Evolutionary conservation across 1,140 invertebrate genomes (phyloP), one percentile per base, ranked within the genome.

Genomic region (Araneus ventricosus): DNA sequence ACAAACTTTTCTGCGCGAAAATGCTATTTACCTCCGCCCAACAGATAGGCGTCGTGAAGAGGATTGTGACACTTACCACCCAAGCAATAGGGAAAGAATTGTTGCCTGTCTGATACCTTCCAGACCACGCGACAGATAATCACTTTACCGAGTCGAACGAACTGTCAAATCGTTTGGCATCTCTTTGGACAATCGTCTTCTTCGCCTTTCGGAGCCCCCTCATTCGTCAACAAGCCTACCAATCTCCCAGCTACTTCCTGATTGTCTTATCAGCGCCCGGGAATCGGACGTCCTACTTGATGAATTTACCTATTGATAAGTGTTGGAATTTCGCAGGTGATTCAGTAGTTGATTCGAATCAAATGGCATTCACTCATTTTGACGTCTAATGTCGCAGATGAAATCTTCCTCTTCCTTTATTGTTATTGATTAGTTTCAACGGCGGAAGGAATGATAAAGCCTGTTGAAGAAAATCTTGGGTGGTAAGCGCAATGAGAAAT

Each of bases 41-140:
- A 30, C 63, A 63, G 88, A 89, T 89, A 89, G 41, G n/a, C 88
- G 24, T 7, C 45, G 37, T 34, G 37, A 70, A 27, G 30, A 34
- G 39, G 17, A 67, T 27, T 79, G 88, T 75, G 63, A 79, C 34
- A 75, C 30, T 27, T 30, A 20, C 34, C 24, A 27, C 27, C n/a
- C 59, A 22, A 8, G 22, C 63, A 39, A 61, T 22, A 89, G 41
- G 52, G 34, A 57, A 75, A 89, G 39, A 75, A 89, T 63, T 34
- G 20, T 24, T 30, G 24, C 34, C 59, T 79, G 87, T 45, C 87
- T 75, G 67, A 39, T 89, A n/a, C 87, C 88, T 37, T 41, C 67
- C 67, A 79, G 10, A 41, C 67, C 70, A 45, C 41, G 67, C 88
- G n/a, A 57, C 67, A 89, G 88, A 89, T 89, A 89, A 89, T 79